A percentile compares a stretch with the other conserved stretches of the same genome.
These are phyloP conservation scores for Leucophenga varia DNA, from an alignment of 1,140 invertebrate genomes.

Conservation along the genomic window DNA sequence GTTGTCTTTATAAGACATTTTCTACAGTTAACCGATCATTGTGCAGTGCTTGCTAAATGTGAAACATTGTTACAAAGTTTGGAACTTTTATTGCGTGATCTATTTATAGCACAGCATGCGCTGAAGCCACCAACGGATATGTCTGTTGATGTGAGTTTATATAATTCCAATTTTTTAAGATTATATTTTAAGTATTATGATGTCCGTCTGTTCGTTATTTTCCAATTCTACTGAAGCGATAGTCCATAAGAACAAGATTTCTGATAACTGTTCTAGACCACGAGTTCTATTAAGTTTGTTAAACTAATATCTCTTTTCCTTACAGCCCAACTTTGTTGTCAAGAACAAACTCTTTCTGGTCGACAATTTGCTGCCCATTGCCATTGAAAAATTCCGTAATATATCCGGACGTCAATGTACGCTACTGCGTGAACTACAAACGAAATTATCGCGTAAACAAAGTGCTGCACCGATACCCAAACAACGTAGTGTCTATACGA, in stretches of 20 bases:
- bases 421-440: conserved; percentile 29
- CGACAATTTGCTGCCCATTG: conserved; percentile 46
- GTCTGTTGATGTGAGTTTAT: conserved; percentile 44
- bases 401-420: conserved; percentile 41
- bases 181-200: background rate
- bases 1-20: conserved; percentile 49
- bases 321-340: conserved; percentile 50
- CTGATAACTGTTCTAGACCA: background rate
- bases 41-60: conserved; percentile 44
- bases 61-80: conserved; percentile 40
- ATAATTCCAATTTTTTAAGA: background rate
- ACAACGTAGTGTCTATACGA: conserved; percentile 52
- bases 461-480: conserved; percentile 46
- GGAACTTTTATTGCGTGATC: conserved; percentile 39
- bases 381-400: conserved; percentile 44
- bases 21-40: conserved; percentile 45
- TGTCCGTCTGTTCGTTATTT: no score
- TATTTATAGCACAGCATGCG: conserved; percentile 44
- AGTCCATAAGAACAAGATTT: background rate
- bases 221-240: background rate
- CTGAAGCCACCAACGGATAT: conserved; percentile 42
- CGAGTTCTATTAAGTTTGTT: no score
- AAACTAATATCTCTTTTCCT: conserved; percentile 1
- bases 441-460: conserved; percentile 39
- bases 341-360: conserved; percentile 52